Conservation (phyloP, 2,797 vertebrate genomes). For the Carduelis carduelis region DNA sequence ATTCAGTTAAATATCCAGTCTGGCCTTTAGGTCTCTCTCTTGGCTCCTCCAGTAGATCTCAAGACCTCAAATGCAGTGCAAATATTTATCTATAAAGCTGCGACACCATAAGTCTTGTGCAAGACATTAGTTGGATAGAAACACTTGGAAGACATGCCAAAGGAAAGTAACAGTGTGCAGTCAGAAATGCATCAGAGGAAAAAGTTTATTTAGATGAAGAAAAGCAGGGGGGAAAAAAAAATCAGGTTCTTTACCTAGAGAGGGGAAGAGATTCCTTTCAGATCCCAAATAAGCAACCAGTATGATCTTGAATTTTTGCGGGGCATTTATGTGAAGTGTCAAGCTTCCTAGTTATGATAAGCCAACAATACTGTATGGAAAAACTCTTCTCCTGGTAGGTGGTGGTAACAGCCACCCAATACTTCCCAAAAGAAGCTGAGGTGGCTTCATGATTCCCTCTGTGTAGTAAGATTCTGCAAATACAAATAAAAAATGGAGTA, state of each 20-base stretch:
- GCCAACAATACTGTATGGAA: neutral
- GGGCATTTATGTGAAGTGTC: neutral
- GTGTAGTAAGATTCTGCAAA: neutral
- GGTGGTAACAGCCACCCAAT: neutral
- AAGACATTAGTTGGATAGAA: neutral
- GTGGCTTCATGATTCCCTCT: neutral
- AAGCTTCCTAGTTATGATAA: neutral
- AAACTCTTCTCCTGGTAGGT: neutral
- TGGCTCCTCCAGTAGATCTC: neutral
- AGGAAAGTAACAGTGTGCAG: neutral
- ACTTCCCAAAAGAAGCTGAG: neutral
- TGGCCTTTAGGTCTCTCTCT: neutral
- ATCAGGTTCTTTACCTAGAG: neutral
- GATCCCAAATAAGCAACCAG: neutral
- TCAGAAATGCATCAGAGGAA: neutral
- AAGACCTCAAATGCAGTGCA: neutral
- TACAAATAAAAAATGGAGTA: neutral
- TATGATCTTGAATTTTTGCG: neutral
- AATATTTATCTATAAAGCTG: neutral
- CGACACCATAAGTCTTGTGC: neutral
- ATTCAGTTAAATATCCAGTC: neutral
- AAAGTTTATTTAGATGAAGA: neutral
- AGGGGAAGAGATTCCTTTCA: neutral
- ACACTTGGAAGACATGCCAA: neutral
- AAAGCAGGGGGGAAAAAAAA: accelerated